Percentiles rank a stretch among this genome's conserved stretches.
phyloP scores from a whole-genome alignment of 2,888 invertebrate species.

The Elegia similella region DNA sequence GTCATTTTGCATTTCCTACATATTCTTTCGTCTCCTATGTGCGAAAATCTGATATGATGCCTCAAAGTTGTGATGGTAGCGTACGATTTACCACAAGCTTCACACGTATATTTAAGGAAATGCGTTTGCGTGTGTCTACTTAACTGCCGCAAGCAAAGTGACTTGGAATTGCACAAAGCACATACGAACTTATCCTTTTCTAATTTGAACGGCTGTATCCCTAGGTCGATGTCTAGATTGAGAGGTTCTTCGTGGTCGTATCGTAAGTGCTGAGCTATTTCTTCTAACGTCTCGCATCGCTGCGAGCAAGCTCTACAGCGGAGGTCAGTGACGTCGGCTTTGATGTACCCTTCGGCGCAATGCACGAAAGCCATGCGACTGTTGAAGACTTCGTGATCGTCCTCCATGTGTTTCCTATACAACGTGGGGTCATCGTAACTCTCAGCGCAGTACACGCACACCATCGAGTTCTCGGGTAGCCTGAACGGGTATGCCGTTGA shows the following conservation, averaged over 20 bases:
- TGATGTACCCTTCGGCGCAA: conserved; percentile 60
- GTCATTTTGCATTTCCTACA: conserved; percentile 64
- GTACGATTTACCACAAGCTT: conserved; percentile 67
- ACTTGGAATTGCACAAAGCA: conserved; percentile 55
- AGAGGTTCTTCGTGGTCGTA: conserved; percentile 49
- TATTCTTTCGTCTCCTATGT: conserved; percentile 50
- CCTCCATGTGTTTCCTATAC: conserved; percentile 63
- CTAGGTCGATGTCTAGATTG: conserved; percentile 46
- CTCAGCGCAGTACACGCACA: conserved; percentile 71
- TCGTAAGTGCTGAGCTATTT: conserved; percentile 55
- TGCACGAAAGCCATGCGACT: conserved; percentile 59
- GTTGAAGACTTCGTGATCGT: conserved; percentile 58
- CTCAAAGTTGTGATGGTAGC: conserved; percentile 56
- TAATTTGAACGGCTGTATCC: conserved; percentile 62
- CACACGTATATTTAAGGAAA: conserved; percentile 64
- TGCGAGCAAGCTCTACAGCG: conserved; percentile 57
- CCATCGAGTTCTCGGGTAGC: conserved; percentile 63
- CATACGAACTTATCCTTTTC: conserved; percentile 54
- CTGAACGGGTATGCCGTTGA: conserved; percentile 74
- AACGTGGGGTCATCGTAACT: conserved; percentile 51
- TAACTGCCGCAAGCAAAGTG: conserved; percentile 53
- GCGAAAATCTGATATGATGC: conserved; percentile 56
- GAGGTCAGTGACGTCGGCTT: conserved; percentile 63
- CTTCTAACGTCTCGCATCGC: conserved; percentile 43
- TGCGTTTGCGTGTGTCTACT: conserved; percentile 66